phyloP scores from a whole-genome alignment of 2,113 vertebrate species.

The Serranochromis macrocephalus region DNA sequence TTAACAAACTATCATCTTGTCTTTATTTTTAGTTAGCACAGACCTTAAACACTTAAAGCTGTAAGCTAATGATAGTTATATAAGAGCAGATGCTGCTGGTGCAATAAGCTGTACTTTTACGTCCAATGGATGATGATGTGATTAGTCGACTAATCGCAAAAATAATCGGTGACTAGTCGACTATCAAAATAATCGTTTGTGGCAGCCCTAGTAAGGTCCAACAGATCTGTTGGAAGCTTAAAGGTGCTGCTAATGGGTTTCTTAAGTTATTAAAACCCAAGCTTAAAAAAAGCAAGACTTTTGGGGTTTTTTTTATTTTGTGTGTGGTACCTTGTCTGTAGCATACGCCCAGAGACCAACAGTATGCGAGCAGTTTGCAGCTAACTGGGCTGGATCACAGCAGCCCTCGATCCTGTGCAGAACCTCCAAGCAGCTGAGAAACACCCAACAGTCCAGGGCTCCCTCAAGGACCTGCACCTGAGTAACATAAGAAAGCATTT shows the following conservation, averaged over 20 bases:
- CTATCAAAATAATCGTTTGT: neutral
- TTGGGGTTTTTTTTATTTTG: neutral
- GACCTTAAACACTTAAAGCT: accelerated
- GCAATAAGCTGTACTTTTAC: accelerated
- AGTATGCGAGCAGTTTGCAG: constrained; percentile 87
- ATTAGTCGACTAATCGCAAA: neutral
- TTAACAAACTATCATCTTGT: neutral
- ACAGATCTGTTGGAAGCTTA: neutral
- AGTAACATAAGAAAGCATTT: neutral
- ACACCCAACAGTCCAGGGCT: constrained; percentile 97
- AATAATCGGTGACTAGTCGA: neutral
- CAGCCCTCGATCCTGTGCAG: constrained; percentile 95
- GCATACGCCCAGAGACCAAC: constrained; percentile 96
- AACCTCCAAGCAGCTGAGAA: constrained; percentile 96
- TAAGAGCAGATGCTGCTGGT: neutral
- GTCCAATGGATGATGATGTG: neutral
- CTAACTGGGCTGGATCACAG: constrained; percentile 86
- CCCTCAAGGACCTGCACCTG: constrained; percentile 89
- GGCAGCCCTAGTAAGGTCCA: neutral
- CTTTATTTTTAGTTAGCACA: neutral
- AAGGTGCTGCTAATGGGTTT: neutral
- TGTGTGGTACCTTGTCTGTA: constrained; percentile 83
- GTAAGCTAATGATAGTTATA: neutral
- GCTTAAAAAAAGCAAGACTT: neutral
- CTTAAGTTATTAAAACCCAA: neutral